Conservation (phyloP, 2,888 invertebrate species). For the Dermolepida albohirtum region DNA sequence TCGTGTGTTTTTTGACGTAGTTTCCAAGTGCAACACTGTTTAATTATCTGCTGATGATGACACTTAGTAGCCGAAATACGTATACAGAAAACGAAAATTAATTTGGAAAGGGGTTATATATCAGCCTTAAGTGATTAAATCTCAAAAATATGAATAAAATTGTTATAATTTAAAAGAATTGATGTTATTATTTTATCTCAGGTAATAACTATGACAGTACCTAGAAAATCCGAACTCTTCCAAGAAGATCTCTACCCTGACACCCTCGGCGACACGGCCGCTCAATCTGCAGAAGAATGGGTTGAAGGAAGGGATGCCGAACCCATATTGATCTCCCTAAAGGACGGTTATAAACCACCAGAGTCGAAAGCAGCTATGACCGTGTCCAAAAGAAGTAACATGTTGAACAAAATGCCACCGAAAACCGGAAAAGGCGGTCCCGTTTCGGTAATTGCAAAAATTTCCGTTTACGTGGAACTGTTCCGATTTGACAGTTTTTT, state of each 20-base stretch:
- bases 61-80: too few relatives aligned
- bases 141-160: too few relatives aligned
- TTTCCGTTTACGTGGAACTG: too few relatives aligned
- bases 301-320: slow-evolving; percentile 89
- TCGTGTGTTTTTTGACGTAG: too few relatives aligned
- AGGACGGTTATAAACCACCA: slow-evolving; percentile 79
- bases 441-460: slow-evolving; percentile 60
- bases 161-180: too few relatives aligned
- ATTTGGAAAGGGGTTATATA: too few relatives aligned
- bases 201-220: slow-evolving; percentile 97
- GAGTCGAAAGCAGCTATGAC: slow-evolving; percentile 79
- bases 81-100: too few relatives aligned
- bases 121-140: too few relatives aligned
- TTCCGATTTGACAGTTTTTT: not conserved
- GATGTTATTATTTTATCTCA: slow-evolving; percentile 51
- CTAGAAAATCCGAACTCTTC: slow-evolving; percentile 96
- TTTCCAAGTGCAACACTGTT: too few relatives aligned
- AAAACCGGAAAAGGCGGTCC: slow-evolving; percentile 62
- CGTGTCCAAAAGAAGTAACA: slow-evolving; percentile 81
- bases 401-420: slow-evolving; percentile 76
- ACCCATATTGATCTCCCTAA: slow-evolving; percentile 90
- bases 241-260: slow-evolving; percentile 98
- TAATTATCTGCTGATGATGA: too few relatives aligned
- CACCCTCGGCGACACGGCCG: slow-evolving; percentile 90
- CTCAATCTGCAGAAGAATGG: slow-evolving; percentile 93